Conservation (phyloP, 2,797 vertebrate genomes). For the Petrocephalus schoutedeni region DNA sequence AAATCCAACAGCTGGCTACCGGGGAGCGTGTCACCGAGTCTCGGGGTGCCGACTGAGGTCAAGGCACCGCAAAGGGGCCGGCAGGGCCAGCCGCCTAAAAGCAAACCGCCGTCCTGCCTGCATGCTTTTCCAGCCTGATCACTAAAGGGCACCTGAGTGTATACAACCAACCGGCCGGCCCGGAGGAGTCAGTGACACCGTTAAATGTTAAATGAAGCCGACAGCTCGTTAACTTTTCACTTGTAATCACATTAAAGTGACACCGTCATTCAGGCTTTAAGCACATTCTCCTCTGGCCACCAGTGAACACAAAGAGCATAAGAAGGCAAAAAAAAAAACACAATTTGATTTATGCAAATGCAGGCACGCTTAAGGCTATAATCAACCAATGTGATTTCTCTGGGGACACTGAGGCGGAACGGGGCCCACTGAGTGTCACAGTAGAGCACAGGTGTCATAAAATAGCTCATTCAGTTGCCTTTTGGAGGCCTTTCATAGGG, state of each 20-base stretch:
- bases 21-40: conserved; percentile 23
- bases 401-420: conserved; percentile 46
- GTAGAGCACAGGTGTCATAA: conserved; percentile 63
- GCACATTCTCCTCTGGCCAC: conserved; percentile 39
- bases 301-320: conserved; percentile 40
- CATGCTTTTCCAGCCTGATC: conserved; percentile 31
- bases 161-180: conserved; percentile 23
- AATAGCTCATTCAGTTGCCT: conserved; percentile 56
- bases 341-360: conserved; percentile 69
- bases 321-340: conserved; percentile 58
- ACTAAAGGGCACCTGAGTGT: conserved; percentile 45
- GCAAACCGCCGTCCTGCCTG: background rate
- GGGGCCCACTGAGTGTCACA: conserved; percentile 43
- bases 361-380: conserved; percentile 44
- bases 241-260: conserved; percentile 58
- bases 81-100: conserved; percentile 15
- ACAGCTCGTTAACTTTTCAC: conserved; percentile 48
- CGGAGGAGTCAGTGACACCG: conserved; percentile 33
- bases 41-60: background rate
- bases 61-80: conserved; percentile 39
- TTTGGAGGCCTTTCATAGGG: conserved; percentile 55
- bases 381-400: conserved; percentile 59
- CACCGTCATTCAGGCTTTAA: conserved; percentile 56
- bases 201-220: conserved; percentile 9
- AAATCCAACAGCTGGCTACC: conserved; percentile 37